A percentile compares a stretch with the other conserved stretches of the same genome.
Evolutionary conservation across 2,888 invertebrate species (phyloP).

Genomic region (Pseudoips prasinana): DNA sequence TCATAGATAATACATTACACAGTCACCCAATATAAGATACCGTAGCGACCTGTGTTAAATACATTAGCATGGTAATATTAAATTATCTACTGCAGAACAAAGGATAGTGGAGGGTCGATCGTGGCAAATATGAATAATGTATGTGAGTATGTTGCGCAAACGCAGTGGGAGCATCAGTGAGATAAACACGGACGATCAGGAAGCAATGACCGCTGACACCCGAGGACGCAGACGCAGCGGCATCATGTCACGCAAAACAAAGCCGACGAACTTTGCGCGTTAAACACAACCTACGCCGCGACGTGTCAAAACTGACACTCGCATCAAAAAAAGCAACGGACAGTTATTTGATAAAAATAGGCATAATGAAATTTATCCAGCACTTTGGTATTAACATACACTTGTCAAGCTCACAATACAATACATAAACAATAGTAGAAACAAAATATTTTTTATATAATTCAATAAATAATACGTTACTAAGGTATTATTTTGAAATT

Average conservation of each 20-base stretch:
- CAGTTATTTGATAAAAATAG: too few relatives aligned
- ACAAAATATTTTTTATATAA: too few relatives aligned
- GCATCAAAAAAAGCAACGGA: slow-evolving; percentile 9
- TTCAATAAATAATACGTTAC: too few relatives aligned
- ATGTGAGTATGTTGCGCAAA: slow-evolving; percentile 55
- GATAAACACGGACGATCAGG: slow-evolving; percentile 53
- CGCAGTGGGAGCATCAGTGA: slow-evolving; percentile 44
- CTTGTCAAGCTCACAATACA: too few relatives aligned
- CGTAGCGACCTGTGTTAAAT: slow-evolving; percentile 32
- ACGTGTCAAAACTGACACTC: slow-evolving; percentile 20
- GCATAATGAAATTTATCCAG: too few relatives aligned
- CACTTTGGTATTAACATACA: slow-evolving; percentile 7
- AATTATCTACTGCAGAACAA: slow-evolving; percentile 50
- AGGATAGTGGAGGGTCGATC: slow-evolving; percentile 53
- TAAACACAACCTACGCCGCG: slow-evolving; percentile 11
- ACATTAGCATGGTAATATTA: slow-evolving; percentile 45
- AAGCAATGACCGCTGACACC: slow-evolving; percentile 69
- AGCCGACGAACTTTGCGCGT: slow-evolving; percentile 38
- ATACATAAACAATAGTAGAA: too few relatives aligned
- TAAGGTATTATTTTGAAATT: too few relatives aligned
- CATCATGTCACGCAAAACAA: slow-evolving; percentile 24
- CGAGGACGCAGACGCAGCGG: slow-evolving; percentile 39
- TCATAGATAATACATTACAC: slow-evolving; percentile 1
- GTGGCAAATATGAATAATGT: slow-evolving; percentile 58
- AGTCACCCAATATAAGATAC: slow-evolving; percentile 31